These are phyloP conservation scores for Neodiprion fabricii DNA, from an alignment of 1,140 invertebrate genomes.

Conservation along the genomic window DNA sequence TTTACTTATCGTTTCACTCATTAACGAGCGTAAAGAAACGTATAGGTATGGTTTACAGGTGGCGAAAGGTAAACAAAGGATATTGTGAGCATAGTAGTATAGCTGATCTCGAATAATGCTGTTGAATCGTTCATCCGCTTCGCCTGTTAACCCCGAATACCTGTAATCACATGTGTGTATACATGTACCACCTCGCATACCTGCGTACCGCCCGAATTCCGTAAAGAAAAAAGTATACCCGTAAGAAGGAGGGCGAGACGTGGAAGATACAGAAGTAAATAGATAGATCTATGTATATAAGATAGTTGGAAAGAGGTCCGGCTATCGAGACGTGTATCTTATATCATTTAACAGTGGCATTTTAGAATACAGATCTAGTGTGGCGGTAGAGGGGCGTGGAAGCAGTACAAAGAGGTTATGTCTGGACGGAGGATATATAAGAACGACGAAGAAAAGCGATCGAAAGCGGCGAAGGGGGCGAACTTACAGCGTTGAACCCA, in stretches of 20 bases:
- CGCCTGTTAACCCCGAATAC: slow-evolving; percentile 2
- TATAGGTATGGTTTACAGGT: too few species aligned
- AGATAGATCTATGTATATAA: slow-evolving; percentile 5
- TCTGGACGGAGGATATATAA: slow-evolving; percentile 2
- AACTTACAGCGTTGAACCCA: neutral
- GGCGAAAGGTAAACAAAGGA: too few species aligned
- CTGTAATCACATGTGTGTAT: slow-evolving; percentile 3
- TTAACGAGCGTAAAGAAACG: too few species aligned
- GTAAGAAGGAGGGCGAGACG: slow-evolving; percentile 3
- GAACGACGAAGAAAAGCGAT: slow-evolving; percentile 10
- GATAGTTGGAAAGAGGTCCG: too few species aligned
- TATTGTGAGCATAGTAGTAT: too few species aligned
- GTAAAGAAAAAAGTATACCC: too few species aligned
- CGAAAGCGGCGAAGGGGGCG: slow-evolving; percentile 16
- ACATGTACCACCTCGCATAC: too few species aligned
- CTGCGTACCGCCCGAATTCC: too few species aligned
- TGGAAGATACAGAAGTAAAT: neutral
- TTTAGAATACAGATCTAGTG: too few species aligned
- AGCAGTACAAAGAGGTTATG: slow-evolving; percentile 2
- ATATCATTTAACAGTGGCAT: slow-evolving; percentile 11
- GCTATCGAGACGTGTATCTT: neutral
- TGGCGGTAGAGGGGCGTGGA: neutral
- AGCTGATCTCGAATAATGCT: neutral
- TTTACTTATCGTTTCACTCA: too few species aligned
- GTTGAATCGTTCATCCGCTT: slow-evolving; percentile 20